Base-by-base conservation (phyloP, 2,113 vertebrate genomes). In the Leptosomus discolor region DNA sequence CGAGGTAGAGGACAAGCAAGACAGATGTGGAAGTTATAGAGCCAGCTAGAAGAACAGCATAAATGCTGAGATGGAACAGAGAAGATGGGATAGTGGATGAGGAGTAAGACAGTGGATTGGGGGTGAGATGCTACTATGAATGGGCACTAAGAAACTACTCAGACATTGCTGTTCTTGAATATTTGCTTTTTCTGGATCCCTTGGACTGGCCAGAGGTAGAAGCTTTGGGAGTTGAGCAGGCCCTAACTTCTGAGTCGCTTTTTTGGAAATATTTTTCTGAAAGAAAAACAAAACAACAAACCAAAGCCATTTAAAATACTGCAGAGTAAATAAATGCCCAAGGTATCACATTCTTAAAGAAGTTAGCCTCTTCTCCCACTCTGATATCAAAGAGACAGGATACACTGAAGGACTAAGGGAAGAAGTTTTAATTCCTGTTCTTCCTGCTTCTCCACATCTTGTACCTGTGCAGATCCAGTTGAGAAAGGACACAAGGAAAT, bases 211-310 rank as follows among this genome's bases (percentile, higher is more conserved):
- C 41, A 65, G 67, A 88, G 30, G 36, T 45, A 73, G 70, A 53
- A 76, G 24, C 13, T 90, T 46, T 68, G 34, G 24, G 60, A 60
- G 37, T 68, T 83, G 63, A 79, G n/a, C n/a, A 90, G 67, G 30
- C 9, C 16, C 5, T 0, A 0, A 16, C 27, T 64, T 92, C 65
- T 34, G 43, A 85, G 30, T 26, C 2, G 1, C 43, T 43, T 82
- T 85, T 50, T 76, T 90, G 81, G 41, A 80, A 57, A 50, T 3
- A 9, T 29, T 57, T n/a, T 92, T 93, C 65, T 73, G 74, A 76
- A 92, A 95, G 43, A 50, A 57, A 85, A 76, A 60, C 19, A 67
- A 79, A 88, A 32, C 17, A 79, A 76, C 57, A 83, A 86, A 34
- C 8, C 26, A 61, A 87, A 93, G 20, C 18, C 12, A 37, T 76